A percentile compares a stretch with the other conserved stretches of the same genome.
These are phyloP conservation scores for Tachysurus vachellii DNA, from an alignment of 2,113 vertebrate species.

Conservation along the genomic window DNA sequence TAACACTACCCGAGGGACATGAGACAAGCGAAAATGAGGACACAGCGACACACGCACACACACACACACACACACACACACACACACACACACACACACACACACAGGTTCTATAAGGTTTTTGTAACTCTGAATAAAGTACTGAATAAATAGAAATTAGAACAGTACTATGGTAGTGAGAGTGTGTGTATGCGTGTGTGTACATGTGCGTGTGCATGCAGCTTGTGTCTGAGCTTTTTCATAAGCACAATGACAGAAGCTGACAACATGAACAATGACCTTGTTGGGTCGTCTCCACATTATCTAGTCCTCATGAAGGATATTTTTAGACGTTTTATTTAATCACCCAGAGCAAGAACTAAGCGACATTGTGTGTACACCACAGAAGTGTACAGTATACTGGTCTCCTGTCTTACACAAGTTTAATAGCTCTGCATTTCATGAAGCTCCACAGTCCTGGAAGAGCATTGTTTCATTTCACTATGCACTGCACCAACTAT, in stretches of 20 bases:
- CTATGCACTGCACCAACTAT: too few species aligned
- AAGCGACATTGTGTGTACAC: too few species aligned
- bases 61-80: not conserved
- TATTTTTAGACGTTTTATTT: not conserved
- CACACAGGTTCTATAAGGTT: not conserved
- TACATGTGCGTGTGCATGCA: not conserved
- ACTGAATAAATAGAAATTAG: slow-evolving; percentile 10
- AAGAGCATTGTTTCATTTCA: too few species aligned
- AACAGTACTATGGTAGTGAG: not conserved
- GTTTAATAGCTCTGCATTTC: too few species aligned
- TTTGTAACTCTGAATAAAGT: not conserved
- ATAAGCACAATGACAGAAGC: not conserved
- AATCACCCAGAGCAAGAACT: not conserved
- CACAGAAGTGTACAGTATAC: too few species aligned
- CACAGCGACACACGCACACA: not conserved
- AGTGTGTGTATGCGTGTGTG: not conserved
- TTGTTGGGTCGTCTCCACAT: not conserved
- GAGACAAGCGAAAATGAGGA: slow-evolving; percentile 19
- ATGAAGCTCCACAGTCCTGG: too few species aligned
- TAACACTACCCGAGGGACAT: slow-evolving; percentile 12
- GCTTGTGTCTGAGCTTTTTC: not conserved
- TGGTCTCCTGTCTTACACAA: too few species aligned
- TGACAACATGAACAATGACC: not conserved
- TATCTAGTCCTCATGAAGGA: not conserved
- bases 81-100: not conserved